Evolutionary conservation across 2,113 vertebrate species (phyloP).

Genomic region (Indicator indicator): DNA sequence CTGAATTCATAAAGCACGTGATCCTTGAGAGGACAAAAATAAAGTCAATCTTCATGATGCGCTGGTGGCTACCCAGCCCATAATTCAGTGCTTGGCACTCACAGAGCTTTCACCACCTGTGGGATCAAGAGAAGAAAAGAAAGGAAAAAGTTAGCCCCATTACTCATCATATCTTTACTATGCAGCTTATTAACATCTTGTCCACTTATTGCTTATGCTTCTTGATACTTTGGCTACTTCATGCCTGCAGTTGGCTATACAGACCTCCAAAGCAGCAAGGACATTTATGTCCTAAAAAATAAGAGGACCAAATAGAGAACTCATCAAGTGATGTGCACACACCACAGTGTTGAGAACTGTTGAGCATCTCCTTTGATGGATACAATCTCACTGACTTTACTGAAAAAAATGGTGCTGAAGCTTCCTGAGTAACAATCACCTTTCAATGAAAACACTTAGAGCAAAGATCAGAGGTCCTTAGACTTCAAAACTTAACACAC

Average conservation of each 20-base stretch:
- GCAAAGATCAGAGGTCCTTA: background rate
- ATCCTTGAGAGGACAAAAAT: slow-evolving; percentile 9
- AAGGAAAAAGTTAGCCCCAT: background rate
- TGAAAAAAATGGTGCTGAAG: background rate
- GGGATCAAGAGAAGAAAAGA: background rate
- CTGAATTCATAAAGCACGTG: slow-evolving; percentile 44
- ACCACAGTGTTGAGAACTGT: rapidly evolving
- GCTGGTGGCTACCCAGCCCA: slow-evolving; percentile 35
- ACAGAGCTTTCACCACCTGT: slow-evolving; percentile 35
- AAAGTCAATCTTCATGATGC: slow-evolving; percentile 76
- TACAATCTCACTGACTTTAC: background rate
- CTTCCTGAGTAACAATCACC: background rate
- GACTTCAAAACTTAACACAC: background rate
- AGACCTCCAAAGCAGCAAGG: background rate
- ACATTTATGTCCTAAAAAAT: background rate
- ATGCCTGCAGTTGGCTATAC: background rate
- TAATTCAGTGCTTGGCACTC: slow-evolving; percentile 50
- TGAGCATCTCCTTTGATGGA: background rate
- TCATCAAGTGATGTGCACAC: background rate
- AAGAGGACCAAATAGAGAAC: background rate
- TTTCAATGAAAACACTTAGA: background rate
- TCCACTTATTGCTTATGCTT: background rate
- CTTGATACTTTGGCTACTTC: background rate
- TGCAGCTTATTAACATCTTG: background rate
- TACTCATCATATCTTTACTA: background rate